Conservation (phyloP, 23 tunicate species). For the Diplosoma virens region DNA sequence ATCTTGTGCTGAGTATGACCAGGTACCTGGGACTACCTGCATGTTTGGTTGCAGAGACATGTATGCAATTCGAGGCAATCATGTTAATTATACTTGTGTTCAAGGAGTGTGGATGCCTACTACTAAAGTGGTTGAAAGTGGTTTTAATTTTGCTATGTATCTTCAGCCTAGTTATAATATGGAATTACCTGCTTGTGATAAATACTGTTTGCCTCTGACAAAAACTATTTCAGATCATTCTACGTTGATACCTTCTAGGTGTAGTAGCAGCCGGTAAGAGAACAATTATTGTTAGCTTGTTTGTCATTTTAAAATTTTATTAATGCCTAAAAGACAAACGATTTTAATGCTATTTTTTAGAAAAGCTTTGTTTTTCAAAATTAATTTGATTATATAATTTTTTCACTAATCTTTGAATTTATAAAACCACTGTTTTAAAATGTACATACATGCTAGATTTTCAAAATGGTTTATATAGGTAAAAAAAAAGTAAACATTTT, state of each 20-base stretch:
- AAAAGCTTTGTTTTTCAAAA: no score
- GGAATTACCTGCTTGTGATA: conserved; percentile 44
- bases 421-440: no score
- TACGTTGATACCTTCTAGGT: conserved; percentile 11
- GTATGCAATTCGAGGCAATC: conserved; percentile 14
- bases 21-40: conserved; percentile 46
- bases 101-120: conserved; percentile 55
- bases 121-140: background rate
- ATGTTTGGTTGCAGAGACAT: conserved; percentile 32
- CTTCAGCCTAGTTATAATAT: background rate
- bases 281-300: no score
- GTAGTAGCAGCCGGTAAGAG: no score
- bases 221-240: background rate
- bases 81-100: conserved; percentile 29
- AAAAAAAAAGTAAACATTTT: no score
- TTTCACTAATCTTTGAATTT: no score
- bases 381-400: no score
- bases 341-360: no score
- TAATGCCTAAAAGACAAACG: no score
- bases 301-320: no score
- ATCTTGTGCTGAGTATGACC: conserved; percentile 43
- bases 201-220: conserved; percentile 35
- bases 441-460: no score
- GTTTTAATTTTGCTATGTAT: conserved; percentile 6
- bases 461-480: no score